Conservation (phyloP, 2,888 invertebrate genomes). For the Drosophila yooni region DNA sequence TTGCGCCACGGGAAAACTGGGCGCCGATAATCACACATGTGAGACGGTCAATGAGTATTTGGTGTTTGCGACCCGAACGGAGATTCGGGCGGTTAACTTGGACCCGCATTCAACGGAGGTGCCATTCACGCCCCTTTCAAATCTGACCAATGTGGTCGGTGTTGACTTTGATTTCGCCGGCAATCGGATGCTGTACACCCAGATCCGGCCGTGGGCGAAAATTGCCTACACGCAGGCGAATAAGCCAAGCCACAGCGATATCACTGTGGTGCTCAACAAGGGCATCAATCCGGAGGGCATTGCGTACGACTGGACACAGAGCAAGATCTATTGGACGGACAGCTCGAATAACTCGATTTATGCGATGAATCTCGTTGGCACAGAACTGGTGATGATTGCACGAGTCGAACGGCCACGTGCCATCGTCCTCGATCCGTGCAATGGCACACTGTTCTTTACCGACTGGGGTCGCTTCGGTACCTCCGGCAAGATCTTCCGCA, state of each 20-base stretch:
- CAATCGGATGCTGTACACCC: constrained; percentile 95
- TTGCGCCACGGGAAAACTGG: constrained; percentile 95
- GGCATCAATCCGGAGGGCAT: constrained; percentile 97
- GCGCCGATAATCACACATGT: constrained; percentile 89
- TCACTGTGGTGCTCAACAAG: constrained; percentile 89
- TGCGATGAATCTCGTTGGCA: constrained; percentile 96
- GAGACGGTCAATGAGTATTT: constrained; percentile 94
- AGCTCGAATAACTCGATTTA: constrained; percentile 97
- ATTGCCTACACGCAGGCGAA: constrained; percentile 93
- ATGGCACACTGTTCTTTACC: constrained; percentile 96
- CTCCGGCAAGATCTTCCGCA: constrained; percentile 96
- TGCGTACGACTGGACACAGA: constrained; percentile 98
- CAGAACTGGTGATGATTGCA: constrained; percentile 95
- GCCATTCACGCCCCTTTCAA: constrained; percentile 93
- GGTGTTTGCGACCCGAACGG: constrained; percentile 96
- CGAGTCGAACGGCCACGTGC: constrained; percentile 97
- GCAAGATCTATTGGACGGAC: constrained; percentile 99
- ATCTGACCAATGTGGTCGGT: constrained; percentile 96
- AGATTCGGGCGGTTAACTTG: constrained; percentile 95
- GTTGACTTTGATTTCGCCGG: constrained; percentile 97
- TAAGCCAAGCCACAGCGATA: constrained; percentile 88
- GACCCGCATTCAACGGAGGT: constrained; percentile 92
- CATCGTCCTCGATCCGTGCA: constrained; percentile 98
- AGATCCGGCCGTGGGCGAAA: constrained; percentile 95
- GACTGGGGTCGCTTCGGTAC: constrained; percentile 98